A percentile compares a stretch with the other conserved stretches of the same genome.
These are phyloP conservation scores for Mamestra brassicae DNA, from an alignment of 2,888 invertebrate species.

Conservation along the genomic window DNA sequence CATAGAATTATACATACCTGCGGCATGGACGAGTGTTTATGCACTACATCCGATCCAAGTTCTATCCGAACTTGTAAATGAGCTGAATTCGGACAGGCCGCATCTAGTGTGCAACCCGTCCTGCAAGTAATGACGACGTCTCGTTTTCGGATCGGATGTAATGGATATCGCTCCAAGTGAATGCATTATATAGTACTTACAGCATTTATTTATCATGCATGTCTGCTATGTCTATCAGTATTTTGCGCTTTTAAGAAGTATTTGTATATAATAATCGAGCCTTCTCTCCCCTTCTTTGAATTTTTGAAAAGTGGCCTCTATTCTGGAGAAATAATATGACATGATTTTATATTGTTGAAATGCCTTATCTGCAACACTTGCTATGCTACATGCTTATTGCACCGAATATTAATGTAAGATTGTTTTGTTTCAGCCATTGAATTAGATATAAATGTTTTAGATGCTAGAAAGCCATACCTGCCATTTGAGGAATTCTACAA, in stretches of 20 bases:
- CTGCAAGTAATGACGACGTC: no score
- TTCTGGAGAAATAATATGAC: not conserved
- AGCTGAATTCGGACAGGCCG: no score
- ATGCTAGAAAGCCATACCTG: slow-evolving; percentile 96
- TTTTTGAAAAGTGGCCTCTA: not conserved
- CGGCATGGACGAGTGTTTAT: no score
- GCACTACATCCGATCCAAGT: no score
- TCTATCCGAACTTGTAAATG: no score
- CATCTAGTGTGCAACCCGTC: no score
- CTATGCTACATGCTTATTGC: slow-evolving; percentile 41
- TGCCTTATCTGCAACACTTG: slow-evolving; percentile 16
- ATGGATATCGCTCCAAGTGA: not conserved
- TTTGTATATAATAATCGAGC: not conserved
- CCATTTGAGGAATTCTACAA: slow-evolving; percentile 98
- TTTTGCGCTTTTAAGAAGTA: not conserved
- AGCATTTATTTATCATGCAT: not conserved
- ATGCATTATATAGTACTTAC: not conserved
- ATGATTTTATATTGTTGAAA: not conserved
- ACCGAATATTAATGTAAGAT: slow-evolving; percentile 55
- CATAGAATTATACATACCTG: not conserved
- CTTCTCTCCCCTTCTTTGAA: not conserved
- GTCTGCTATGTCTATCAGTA: not conserved
- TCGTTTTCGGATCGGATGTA: no score
- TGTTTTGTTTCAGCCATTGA: slow-evolving; percentile 91
- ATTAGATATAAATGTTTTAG: slow-evolving; percentile 94